Evolutionary conservation across 2,888 invertebrate genomes (phyloP), one percentile per base, ranked within the genome.

Genomic region (Julus scanicus): DNA sequence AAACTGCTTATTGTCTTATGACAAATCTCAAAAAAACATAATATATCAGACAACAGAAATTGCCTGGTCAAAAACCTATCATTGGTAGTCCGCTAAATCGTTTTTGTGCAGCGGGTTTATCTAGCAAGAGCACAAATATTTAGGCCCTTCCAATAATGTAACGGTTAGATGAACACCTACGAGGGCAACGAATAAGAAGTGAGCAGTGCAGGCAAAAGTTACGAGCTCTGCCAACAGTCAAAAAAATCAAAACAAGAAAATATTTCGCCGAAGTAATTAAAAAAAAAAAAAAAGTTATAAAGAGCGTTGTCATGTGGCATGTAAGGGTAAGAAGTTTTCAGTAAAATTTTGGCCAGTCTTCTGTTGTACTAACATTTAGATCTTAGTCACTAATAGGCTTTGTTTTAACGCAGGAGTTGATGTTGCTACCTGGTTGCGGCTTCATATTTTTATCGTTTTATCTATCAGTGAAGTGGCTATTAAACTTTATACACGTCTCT

Each of bases 281-380:
- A 71, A 80, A 80, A 80, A 80, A 29, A 29, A 37, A 80, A 3
- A 49, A 49, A 29, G 29, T 53, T 53, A 53, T 17, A 53, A 53
- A 11, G 44, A 44, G 44, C 44, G 44, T 44, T 44, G 11, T 13
- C 53, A 53, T 15, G 17, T 63, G 63, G 80, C 15, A 15, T 29
- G 37, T 37, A 15, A 15, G 1, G 80, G 37, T 37, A 37, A 13
- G n/a, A 13, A 80, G 37, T 37, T 37, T 80, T 80, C 80, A 39
- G 80, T 80, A 80, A 80, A 80, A 80, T 80, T 80, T 80, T 80
- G 80, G 80, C 80, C 80, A 80, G 80, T 80, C 80, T 80, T 80
- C 80, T 80, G 80, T 80, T 37, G 80, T 80, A 80, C 80, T 39
- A 80, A 80, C 37, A 80, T 29, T 37, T 80, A 29, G 3, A 80